These are phyloP conservation scores for Dendrocopos noguchii DNA, from an alignment of 2,113 vertebrate species.

Conservation along the genomic window DNA sequence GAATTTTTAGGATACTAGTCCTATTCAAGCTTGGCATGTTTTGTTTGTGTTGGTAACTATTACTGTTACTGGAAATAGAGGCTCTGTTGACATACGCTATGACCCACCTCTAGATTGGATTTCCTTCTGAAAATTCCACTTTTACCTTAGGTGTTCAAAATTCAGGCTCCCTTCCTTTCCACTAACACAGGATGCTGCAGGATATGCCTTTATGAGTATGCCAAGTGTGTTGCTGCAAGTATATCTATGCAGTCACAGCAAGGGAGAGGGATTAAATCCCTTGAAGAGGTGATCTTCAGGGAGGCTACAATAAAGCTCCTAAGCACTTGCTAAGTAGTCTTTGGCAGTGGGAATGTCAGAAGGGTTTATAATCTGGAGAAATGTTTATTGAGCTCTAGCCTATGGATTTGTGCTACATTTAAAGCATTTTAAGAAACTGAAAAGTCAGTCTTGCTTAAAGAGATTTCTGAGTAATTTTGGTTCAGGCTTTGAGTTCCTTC, in stretches of 20 bases:
- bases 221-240: not conserved
- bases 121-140: not conserved
- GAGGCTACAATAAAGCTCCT: not conserved
- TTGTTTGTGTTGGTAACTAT: not conserved
- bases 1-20: not conserved
- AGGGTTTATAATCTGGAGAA: not conserved
- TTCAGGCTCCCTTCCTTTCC: not conserved
- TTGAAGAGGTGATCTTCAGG: not conserved
- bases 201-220: not conserved
- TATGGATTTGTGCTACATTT: not conserved
- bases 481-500: not conserved
- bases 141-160: not conserved
- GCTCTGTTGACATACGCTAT: not conserved
- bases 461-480: not conserved
- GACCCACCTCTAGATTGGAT: not conserved
- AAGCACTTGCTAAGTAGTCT: not conserved
- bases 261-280: not conserved
- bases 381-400: not conserved
- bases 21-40: not conserved
- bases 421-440: not conserved
- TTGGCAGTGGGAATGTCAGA: not conserved
- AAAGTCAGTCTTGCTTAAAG: not conserved
- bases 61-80: not conserved
- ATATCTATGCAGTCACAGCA: not conserved
- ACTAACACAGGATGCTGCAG: not conserved